These are phyloP conservation scores for Zaprionus capensis DNA, from an alignment of 1,140 invertebrate species.

Conservation along the genomic window DNA sequence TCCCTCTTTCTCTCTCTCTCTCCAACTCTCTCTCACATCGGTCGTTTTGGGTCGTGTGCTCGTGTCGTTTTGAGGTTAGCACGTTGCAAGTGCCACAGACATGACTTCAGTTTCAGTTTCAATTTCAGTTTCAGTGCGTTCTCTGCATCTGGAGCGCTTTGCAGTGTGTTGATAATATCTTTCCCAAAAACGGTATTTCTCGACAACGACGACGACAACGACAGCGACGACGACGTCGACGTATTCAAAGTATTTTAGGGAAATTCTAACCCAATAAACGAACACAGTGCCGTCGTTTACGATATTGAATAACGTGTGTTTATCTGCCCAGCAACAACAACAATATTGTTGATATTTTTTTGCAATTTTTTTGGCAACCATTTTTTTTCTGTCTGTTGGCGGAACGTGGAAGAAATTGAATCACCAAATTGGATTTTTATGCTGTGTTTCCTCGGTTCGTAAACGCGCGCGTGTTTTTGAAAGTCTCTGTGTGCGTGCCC, in stretches of 20 bases:
- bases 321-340: neutral
- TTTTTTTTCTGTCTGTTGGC: conserved; percentile 27
- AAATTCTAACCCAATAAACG: conserved; percentile 24
- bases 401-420: conserved; percentile 29
- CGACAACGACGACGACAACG: neutral
- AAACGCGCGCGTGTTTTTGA: conserved; percentile 70
- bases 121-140: conserved; percentile 69
- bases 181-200: conserved; percentile 23
- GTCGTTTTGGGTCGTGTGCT: conserved; percentile 2
- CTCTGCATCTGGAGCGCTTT: conserved; percentile 56
- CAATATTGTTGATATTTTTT: conserved; percentile 5
- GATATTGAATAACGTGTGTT: conserved; percentile 22
- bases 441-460: conserved; percentile 36
- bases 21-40: neutral
- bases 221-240: neutral
- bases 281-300: conserved; percentile 6
- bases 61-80: conserved; percentile 46
- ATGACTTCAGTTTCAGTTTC: conserved; percentile 54
- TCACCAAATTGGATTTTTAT: conserved; percentile 51
- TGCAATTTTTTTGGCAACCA: neutral
- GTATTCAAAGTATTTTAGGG: neutral
- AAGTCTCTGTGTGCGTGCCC: conserved; percentile 12
- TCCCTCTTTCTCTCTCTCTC: neutral
- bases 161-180: conserved; percentile 38
- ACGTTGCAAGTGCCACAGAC: conserved; percentile 55